Percentiles rank a stretch among this genome's conserved stretches.
These are phyloP conservation scores for Alentia gelatinosa DNA, from an alignment of 2,888 invertebrate species.

Conservation along the genomic window DNA sequence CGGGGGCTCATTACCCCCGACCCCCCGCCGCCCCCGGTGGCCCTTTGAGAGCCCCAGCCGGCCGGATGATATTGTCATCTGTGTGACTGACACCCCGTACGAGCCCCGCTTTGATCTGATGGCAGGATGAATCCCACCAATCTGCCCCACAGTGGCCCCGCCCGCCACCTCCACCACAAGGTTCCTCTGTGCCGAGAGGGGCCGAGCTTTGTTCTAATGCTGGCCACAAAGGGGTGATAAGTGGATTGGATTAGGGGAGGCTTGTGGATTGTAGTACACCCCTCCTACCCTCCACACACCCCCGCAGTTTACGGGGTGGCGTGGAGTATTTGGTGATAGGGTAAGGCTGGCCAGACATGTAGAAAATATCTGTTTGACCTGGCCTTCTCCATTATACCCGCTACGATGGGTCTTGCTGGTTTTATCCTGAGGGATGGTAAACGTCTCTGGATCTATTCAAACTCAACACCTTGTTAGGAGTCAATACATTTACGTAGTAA, in stretches of 20 bases:
- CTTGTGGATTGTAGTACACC: neutral
- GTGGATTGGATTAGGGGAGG: neutral
- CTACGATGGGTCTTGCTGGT: too few species aligned
- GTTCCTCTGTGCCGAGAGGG: neutral
- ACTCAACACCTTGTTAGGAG: too few species aligned
- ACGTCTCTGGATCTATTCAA: too few species aligned
- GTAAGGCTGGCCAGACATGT: too few species aligned
- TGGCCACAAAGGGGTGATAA: neutral
- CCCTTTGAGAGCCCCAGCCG: neutral
- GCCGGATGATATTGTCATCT: constrained; percentile 12
- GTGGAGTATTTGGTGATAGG: too few species aligned
- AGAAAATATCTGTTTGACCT: too few species aligned
- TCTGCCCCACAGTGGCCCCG: neutral
- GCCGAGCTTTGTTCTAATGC: neutral
- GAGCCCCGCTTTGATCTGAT: neutral
- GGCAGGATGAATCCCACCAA: neutral
- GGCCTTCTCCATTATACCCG: too few species aligned
- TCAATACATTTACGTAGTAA: too few species aligned
- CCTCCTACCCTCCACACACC: neutral
- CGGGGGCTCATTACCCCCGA: neutral
- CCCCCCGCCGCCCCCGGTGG: neutral
- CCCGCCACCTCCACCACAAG: neutral
- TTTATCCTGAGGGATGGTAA: too few species aligned
- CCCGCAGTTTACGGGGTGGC: neutral
- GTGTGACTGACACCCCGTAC: neutral